These are phyloP conservation scores for Bubo scandiacus DNA, from an alignment of 2,113 vertebrate species.

Conservation along the genomic window DNA sequence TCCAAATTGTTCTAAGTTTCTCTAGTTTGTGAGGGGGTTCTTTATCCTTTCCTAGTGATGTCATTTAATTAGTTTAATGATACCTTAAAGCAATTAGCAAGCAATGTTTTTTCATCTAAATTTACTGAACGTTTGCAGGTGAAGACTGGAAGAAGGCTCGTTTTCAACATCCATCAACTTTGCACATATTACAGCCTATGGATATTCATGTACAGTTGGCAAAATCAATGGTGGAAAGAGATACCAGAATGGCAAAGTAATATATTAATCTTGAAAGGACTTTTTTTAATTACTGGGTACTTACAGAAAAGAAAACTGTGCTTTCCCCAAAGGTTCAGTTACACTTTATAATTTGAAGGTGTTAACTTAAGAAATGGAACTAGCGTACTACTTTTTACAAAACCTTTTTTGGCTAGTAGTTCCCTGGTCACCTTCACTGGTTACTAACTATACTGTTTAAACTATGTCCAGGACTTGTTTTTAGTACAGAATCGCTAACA, in stretches of 20 bases:
- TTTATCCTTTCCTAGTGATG: background rate
- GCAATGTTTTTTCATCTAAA: background rate
- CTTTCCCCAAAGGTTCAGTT: background rate
- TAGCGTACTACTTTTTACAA: background rate
- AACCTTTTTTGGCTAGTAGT: background rate
- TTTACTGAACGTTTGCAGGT: constrained; percentile 67
- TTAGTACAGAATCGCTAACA: background rate
- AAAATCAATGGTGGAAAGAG: constrained; percentile 94
- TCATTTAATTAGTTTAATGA: background rate
- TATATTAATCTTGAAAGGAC: background rate
- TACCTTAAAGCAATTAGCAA: background rate
- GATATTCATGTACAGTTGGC: constrained; percentile 88
- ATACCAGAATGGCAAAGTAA: constrained; percentile 91
- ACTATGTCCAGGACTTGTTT: background rate
- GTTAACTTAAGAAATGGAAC: background rate
- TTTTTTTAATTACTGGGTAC: background rate
- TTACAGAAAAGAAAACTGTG: background rate
- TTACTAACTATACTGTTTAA: background rate
- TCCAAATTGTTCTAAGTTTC: background rate
- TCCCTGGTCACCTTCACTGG: background rate
- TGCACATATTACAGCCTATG: constrained; percentile 92
- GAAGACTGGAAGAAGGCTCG: constrained; percentile 88
- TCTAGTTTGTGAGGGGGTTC: background rate
- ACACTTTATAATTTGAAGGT: background rate
- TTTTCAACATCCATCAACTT: constrained; percentile 80